Base-by-base conservation (phyloP, 2,797 vertebrate species). In the Acomys russatus region DNA sequence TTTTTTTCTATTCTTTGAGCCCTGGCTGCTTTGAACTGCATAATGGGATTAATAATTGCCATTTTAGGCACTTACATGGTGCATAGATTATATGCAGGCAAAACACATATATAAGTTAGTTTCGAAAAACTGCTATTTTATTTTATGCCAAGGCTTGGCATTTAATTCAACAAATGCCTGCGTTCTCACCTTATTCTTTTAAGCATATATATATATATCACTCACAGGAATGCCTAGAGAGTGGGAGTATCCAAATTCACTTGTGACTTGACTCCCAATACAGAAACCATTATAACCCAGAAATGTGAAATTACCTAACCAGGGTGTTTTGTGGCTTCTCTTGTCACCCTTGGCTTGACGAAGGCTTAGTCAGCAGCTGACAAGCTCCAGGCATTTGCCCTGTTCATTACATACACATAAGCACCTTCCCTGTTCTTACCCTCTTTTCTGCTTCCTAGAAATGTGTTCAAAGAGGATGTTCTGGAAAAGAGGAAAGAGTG, bases 91-190 rank as follows among this genome's bases (percentile, higher is more conserved):
- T 10, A 33, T 64, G 5, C 83, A n/a, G 83, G 83, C 30, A 51
- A 66, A 51, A n/a, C 64, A 70, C 22, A 54, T 20, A 0, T 54
- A 1, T 6, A 51, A 51, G 44, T 54, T 85, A n/a, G 44, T 23
- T 70, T 85, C 33, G 23, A 14, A 51, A 23, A 68, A 51, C 3
- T 54, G 80, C 18, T 78, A 6, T 22, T 76, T 61, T 64, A n/a
- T 51, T 66, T 18, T 90, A 54, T 59, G 44, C 63, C 70, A 88
- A 30, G 25, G 9, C 22, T 79, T 61, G 54, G 56, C 63, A 79
- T 82, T 95, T 33, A 82, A 92, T 91, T 96, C 73, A 78, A 82
- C 80, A 90, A 38, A 88, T 92, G 68, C 35, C 56, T 68, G 3
- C 64, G 91, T 91, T 85, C 35, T 83, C 23, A 23, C 63, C 63